Conservation (phyloP, 2,797 vertebrate genomes). For the Crax fasciolata region DNA sequence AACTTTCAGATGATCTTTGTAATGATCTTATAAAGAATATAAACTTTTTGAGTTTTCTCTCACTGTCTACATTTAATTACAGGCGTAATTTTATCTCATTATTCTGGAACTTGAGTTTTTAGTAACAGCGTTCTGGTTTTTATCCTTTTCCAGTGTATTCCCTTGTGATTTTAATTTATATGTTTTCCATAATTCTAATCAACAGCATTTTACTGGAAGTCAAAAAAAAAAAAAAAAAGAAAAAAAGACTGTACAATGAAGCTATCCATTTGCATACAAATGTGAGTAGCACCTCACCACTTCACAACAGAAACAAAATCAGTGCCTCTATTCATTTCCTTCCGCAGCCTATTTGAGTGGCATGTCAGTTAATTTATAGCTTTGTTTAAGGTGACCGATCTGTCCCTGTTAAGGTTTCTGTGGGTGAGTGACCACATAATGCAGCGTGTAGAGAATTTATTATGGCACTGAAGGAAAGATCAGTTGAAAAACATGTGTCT, state of each 20-base stretch:
- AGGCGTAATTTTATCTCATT: neutral
- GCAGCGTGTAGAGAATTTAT: neutral
- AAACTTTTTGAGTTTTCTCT: neutral
- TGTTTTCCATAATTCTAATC: neutral
- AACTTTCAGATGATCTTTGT: neutral
- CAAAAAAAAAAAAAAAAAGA: neutral
- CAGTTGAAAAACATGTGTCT: neutral
- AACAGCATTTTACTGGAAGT: neutral
- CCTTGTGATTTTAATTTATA: neutral
- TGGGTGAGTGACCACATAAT: neutral
- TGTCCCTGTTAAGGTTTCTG: neutral
- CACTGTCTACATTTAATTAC: neutral
- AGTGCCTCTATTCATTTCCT: neutral
- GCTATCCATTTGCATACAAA: neutral
- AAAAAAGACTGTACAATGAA: neutral
- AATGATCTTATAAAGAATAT: neutral
- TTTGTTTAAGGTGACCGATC: neutral
- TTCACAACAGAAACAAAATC: neutral
- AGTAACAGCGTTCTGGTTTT: neutral
- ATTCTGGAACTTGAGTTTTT: neutral
- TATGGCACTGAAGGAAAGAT: neutral
- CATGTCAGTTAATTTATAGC: neutral
- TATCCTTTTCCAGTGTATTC: neutral
- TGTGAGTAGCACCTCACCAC: neutral
- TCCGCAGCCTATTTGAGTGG: neutral